Conservation (phyloP, 92 coral and sea anemone species). For the Plumapathes pennacea region DNA sequence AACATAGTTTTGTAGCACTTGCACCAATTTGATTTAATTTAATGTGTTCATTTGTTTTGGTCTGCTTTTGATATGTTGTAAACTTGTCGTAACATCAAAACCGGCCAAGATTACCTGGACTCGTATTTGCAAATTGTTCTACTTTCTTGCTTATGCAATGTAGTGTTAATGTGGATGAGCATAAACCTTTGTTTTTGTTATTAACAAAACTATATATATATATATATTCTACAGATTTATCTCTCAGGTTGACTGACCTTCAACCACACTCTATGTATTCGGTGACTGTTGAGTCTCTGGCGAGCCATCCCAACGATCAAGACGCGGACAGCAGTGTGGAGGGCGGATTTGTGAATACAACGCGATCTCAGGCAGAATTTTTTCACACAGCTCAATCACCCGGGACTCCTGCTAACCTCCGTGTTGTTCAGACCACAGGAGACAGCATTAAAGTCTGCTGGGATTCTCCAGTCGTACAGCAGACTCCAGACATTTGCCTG, state of each 20-base stretch:
- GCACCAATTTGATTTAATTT: too few relatives aligned
- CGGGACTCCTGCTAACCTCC: conserved; percentile 43
- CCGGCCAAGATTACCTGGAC: too few relatives aligned
- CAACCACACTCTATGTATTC: conserved; percentile 36
- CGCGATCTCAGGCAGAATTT: conserved; percentile 30
- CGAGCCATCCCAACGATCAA: conserved; percentile 59
- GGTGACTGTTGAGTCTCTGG: conserved; percentile 52
- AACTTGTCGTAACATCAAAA: too few relatives aligned
- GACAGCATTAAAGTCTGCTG: conserved; percentile 54
- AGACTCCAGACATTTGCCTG: too few relatives aligned
- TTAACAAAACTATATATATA: too few relatives aligned
- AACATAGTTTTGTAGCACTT: not conserved
- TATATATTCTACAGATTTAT: conserved; percentile 23
- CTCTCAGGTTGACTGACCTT: conserved; percentile 33
- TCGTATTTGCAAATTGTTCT: too few relatives aligned
- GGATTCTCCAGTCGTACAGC: conserved; percentile 32
- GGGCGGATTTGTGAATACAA: conserved; percentile 33
- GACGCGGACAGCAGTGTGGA: conserved; percentile 8
- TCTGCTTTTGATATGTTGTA: too few relatives aligned
- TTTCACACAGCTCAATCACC: conserved; percentile 58
- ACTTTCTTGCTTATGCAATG: too few relatives aligned
- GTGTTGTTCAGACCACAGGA: conserved; percentile 41
- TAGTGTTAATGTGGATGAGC: too few relatives aligned
- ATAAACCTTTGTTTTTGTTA: too few relatives aligned
- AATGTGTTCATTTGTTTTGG: too few relatives aligned